Conservation (phyloP, 2,113 vertebrate species). For the Podiceps cristatus region DNA sequence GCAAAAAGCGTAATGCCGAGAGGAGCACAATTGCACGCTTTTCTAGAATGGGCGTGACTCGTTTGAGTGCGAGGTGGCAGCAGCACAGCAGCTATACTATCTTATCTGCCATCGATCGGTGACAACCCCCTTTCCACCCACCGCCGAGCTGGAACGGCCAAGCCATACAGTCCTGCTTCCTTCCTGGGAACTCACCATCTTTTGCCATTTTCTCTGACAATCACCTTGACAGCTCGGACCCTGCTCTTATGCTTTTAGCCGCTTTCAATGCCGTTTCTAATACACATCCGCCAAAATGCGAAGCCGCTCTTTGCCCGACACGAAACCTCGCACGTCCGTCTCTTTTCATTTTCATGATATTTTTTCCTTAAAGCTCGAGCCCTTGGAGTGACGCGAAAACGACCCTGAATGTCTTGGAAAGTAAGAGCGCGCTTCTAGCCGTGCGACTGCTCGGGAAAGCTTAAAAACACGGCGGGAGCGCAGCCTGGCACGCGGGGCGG, state of each 20-base stretch:
- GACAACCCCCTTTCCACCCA: not conserved
- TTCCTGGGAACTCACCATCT: not conserved
- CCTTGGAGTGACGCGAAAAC: not conserved
- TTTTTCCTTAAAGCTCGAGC: not conserved
- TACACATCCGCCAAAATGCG: fast-evolving
- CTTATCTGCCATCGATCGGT: not conserved
- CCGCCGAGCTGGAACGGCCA: fast-evolving
- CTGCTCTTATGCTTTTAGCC: not conserved
- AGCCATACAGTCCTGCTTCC: not conserved
- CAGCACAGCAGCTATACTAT: not conserved
- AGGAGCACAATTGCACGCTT: not conserved
- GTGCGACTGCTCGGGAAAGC: not conserved
- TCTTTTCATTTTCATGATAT: not conserved
- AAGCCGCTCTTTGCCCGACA: not conserved
- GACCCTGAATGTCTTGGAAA: not conserved
- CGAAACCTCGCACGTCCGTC: not conserved
- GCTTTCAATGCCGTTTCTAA: not conserved
- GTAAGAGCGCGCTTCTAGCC: not conserved
- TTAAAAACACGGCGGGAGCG: not conserved
- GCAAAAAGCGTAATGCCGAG: fast-evolving
- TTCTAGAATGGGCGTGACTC: not conserved
- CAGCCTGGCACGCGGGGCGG: not conserved
- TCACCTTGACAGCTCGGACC: not conserved
- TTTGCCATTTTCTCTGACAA: not conserved
- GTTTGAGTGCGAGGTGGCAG: not conserved